A percentile compares a stretch with the other conserved stretches of the same genome.
These are phyloP conservation scores for Scytalopus superciliaris DNA, from an alignment of 2,113 vertebrate species.

Conservation along the genomic window DNA sequence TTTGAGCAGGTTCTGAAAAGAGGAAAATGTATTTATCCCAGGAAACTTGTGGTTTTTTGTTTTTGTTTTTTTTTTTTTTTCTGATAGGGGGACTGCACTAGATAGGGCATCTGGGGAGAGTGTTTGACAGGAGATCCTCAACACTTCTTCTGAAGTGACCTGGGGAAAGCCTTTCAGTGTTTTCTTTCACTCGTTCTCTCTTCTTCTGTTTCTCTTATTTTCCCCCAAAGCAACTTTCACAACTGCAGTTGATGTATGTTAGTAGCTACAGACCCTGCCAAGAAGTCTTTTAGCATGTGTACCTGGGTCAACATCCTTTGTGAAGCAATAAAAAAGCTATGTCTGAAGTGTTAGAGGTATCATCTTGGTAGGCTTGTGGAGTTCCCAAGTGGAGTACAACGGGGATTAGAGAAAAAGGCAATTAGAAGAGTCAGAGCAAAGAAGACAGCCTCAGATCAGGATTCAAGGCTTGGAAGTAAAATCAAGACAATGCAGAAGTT, in stretches of 20 bases:
- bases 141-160: background rate
- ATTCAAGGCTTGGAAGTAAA: conserved; percentile 23
- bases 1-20: background rate
- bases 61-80: fast-evolving
- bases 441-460: background rate
- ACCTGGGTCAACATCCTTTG: background rate
- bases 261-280: background rate
- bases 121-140: background rate
- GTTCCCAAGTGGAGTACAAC: background rate
- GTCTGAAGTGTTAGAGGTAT: background rate
- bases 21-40: background rate
- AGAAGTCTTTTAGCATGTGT: background rate
- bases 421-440: background rate
- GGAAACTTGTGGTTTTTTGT: no score
- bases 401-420: background rate
- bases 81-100: fast-evolving
- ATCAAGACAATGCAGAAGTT: conserved; percentile 21
- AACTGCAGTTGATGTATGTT: background rate
- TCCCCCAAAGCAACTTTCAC: background rate
- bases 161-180: background rate
- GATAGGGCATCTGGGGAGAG: background rate
- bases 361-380: background rate
- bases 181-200: background rate
- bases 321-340: background rate
- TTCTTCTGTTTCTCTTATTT: background rate